These are phyloP conservation scores for Daktulosphaira vitifoliae DNA, from an alignment of 1,140 invertebrate genomes.

Conservation along the genomic window DNA sequence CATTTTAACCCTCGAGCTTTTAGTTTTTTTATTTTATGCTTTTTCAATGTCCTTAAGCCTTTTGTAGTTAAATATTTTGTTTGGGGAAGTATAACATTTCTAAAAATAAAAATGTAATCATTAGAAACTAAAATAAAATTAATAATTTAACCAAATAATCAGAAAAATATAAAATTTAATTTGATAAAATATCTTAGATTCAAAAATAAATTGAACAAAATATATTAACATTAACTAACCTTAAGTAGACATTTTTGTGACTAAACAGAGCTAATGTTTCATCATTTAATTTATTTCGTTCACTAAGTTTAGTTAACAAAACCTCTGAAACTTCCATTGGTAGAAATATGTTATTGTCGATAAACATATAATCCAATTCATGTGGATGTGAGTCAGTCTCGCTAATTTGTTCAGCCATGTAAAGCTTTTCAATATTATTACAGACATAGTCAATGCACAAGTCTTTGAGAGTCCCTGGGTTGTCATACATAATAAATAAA, in stretches of 20 bases:
- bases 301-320: conserved; percentile 53
- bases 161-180: neutral
- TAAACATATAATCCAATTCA: conserved; percentile 44
- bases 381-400: neutral
- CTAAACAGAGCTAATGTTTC: conserved; percentile 58
- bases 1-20: conserved; percentile 55
- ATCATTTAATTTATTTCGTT: conserved; percentile 57
- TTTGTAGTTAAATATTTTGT: conserved; percentile 51
- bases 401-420: conserved; percentile 41
- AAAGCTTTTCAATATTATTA: conserved; percentile 56
- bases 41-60: conserved; percentile 55
- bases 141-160: neutral
- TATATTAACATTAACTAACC: too few relatives aligned
- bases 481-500: conserved; percentile 52
- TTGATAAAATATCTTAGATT: neutral
- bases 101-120: conserved; percentile 38
- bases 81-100: conserved; percentile 49
- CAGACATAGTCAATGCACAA: conserved; percentile 61
- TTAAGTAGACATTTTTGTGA: conserved; percentile 54
- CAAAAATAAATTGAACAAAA: conserved; percentile 33
- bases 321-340: conserved; percentile 60
- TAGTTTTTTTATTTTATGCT: conserved; percentile 57
- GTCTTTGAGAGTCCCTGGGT: conserved; percentile 54
- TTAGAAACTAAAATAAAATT: conserved; percentile 22
- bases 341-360: conserved; percentile 56